These are phyloP conservation scores for Orientallactaga sibirica DNA, from an alignment of 2,797 vertebrate species.

Conservation along the genomic window DNA sequence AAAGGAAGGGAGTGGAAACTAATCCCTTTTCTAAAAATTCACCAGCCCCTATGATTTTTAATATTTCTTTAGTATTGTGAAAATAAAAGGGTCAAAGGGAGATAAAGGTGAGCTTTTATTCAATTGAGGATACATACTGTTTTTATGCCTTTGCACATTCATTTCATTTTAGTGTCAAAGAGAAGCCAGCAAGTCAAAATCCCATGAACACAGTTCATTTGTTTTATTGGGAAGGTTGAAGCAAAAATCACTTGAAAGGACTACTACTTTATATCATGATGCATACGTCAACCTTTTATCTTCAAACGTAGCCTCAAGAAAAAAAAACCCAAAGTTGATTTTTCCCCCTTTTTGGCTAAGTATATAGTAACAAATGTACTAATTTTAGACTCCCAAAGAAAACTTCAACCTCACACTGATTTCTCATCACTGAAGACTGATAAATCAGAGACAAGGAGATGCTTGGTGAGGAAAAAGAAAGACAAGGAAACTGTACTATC, in stretches of 20 bases:
- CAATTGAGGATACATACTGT: conserved; percentile 82
- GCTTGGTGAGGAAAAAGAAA: conserved; percentile 31
- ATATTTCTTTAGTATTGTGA: conserved; percentile 84
- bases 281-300: conserved; percentile 84
- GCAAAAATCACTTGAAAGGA: conserved; percentile 81
- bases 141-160: conserved; percentile 83
- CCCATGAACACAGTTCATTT: conserved; percentile 83
- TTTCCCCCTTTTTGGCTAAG: conserved; percentile 78
- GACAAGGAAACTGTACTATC: conserved; percentile 49
- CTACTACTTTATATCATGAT: conserved; percentile 81
- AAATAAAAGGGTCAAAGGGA: conserved; percentile 84
- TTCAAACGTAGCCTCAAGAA: conserved; percentile 81
- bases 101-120: conserved; percentile 84
- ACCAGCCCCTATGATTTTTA: conserved; percentile 80
- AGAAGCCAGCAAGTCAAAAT: conserved; percentile 81
- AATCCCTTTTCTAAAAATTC: conserved; percentile 80
- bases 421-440: conserved; percentile 70
- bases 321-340: conserved; percentile 81
- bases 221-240: conserved; percentile 85
- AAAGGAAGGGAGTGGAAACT: conserved; percentile 72
- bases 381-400: conserved; percentile 83
- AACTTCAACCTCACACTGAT: conserved; percentile 70
- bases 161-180: conserved; percentile 85
- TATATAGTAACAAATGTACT: conserved; percentile 83
- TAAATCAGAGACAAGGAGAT: conserved; percentile 69